Percentiles rank a stretch among this genome's conserved stretches.
Conservation (phyloP, 2,888 invertebrate genomes). For the Ophion ellenae region DNA sequence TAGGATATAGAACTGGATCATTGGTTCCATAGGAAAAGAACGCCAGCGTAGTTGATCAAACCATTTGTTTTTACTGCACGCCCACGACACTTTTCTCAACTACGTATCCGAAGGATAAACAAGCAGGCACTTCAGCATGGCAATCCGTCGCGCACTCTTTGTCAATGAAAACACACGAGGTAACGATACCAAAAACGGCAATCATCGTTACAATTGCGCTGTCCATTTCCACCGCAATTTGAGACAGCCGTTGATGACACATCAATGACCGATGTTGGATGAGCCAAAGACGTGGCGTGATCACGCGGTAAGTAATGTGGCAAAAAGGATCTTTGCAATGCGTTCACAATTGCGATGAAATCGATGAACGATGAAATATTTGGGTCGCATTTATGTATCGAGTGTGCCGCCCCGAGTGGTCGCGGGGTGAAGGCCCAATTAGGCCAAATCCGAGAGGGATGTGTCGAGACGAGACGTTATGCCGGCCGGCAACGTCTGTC, state of each 20-base stretch:
- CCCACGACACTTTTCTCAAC: slow-evolving; percentile 47
- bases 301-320: neutral
- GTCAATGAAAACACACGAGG: slow-evolving; percentile 40
- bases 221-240: neutral
- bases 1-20: neutral
- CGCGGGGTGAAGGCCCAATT: slow-evolving; percentile 59
- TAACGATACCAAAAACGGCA: too few relatives aligned
- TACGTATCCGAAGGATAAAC: slow-evolving; percentile 12
- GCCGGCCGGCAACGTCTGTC: slow-evolving; percentile 72
- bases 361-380: slow-evolving; percentile 52
- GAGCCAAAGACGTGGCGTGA: neutral
- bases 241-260: neutral
- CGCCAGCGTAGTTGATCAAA: slow-evolving; percentile 41
- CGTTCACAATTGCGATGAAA: slow-evolving; percentile 36
- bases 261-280: neutral
- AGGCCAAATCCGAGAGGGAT: slow-evolving; percentile 54
- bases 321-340: neutral
- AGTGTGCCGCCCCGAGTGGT: slow-evolving; percentile 20
- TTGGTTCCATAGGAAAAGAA: slow-evolving; percentile 68
- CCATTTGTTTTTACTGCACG: slow-evolving; percentile 62
- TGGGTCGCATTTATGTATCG: slow-evolving; percentile 45
- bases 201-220: neutral
- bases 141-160: slow-evolving; percentile 44
- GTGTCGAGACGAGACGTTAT: slow-evolving; percentile 60
- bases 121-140: slow-evolving; percentile 1